phyloP scores from a whole-genome alignment of 2,888 invertebrate genomes.

The Scotopteryx bipunctaria region DNA sequence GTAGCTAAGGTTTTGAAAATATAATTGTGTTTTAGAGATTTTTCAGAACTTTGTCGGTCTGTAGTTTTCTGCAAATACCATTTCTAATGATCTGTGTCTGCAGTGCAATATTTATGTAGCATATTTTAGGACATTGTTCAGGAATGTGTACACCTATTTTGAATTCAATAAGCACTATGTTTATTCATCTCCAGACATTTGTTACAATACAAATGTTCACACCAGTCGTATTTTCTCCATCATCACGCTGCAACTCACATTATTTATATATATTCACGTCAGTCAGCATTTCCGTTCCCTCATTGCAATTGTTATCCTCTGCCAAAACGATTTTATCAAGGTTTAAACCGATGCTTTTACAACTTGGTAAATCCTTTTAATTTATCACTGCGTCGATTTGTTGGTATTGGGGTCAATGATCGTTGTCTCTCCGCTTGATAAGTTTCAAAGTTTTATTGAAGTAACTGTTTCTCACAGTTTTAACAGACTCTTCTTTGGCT shows the following conservation, averaged over 20 bases:
- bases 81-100: no score
- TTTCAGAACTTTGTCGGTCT: no score
- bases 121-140: no score
- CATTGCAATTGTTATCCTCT: neutral
- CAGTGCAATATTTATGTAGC: no score
- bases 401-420: neutral
- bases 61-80: no score
- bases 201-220: neutral
- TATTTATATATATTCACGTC: neutral
- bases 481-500: no score
- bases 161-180: no score
- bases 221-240: neutral
- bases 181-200: neutral
- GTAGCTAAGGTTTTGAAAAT: no score
- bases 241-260: neutral
- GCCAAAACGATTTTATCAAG: neutral
- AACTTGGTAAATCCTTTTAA: neutral
- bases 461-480: no score
- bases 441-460: no score
- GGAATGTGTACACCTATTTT: no score
- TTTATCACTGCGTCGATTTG: neutral
- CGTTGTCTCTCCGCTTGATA: neutral
- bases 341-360: neutral
- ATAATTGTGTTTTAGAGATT: no score
- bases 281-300: neutral